Percentiles rank a stretch among this genome's conserved stretches.
phyloP scores from a whole-genome alignment of 2,113 vertebrate genomes.

The Nerophis ophidion region DNA sequence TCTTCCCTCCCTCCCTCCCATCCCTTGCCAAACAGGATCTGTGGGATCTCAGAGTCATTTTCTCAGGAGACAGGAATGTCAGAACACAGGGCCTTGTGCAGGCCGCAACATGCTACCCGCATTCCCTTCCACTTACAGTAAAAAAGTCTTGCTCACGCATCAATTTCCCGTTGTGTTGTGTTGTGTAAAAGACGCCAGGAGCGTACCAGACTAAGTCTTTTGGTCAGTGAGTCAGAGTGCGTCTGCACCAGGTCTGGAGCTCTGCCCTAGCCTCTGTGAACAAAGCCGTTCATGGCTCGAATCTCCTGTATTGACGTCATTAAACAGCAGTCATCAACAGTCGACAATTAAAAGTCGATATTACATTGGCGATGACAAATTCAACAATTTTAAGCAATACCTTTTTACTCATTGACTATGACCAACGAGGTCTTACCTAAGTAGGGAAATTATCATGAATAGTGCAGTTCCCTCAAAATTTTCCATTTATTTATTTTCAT shows the following conservation, averaged over 20 bases:
- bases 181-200: not conserved
- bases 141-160: constrained; percentile 44
- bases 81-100: constrained; percentile 53
- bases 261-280: constrained; percentile 9
- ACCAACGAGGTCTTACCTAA: too few relatives aligned
- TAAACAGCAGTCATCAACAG: too few relatives aligned
- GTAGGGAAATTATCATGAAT: too few relatives aligned
- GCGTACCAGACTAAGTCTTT: constrained; percentile 4
- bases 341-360: too few relatives aligned
- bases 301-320: too few relatives aligned
- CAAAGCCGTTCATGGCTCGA: not conserved
- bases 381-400: too few relatives aligned
- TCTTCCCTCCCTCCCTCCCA: constrained; percentile 58
- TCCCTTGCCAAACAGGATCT: constrained; percentile 73
- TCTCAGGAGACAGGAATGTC: constrained; percentile 73
- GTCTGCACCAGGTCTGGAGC: constrained; percentile 49
- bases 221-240: constrained; percentile 48
- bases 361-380: too few relatives aligned
- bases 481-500: too few relatives aligned
- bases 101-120: constrained; percentile 57
- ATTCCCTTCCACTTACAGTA: constrained; percentile 53
- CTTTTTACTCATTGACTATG: too few relatives aligned
- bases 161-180: constrained; percentile 30
- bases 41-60: constrained; percentile 69
- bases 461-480: too few relatives aligned